Base-by-base conservation (phyloP, 2,113 vertebrate genomes). In the Acanthisitta chloris region DNA sequence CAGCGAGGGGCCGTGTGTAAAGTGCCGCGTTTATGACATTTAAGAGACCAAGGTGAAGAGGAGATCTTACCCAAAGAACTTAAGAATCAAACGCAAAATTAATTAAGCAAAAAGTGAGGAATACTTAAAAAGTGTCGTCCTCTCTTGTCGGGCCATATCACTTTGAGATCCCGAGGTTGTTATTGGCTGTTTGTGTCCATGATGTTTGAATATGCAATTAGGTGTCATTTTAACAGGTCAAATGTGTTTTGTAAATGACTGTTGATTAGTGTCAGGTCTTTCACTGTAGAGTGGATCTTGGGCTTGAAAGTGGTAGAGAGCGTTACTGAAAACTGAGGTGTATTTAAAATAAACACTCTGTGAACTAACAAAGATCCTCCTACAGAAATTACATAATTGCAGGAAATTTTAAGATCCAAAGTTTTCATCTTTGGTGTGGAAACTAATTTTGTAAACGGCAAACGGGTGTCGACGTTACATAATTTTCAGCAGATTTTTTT, bases 151-250 rank as follows among this genome's bases (percentile, higher is more conserved):
- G 89, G 65, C 79, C 79, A 51, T 96, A 94, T 95, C 88, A 81
- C 61, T 96, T 90, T 89, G 81, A 96, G 91, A 94, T 96, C 80
- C 59, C 43, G 57, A 83, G 74, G 69, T 96, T 96, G 95, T 97
- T 98, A 97, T 97, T 97, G 96, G 97, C 90, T 98, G 95, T 97
- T 97, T 95, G 89, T 97, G 92, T 86, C 82, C 85, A 80, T 94
- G 96, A 64, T 97, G 94, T 97, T 97, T 97, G 98, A 97, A 96
- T 98, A 92, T 96, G 91, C 97, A 97, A 97, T 95, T 96, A 97
- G 95, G 94, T 97, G 96, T 98, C 95, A 97, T 97, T 96, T 97
- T 96, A 97, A 92, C 97, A 96, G 93, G 92, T 98, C 94, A 96
- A 81, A 93, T 97, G 72, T 86, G 72, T 97, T 92, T 90, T 94